Base-by-base conservation (phyloP, 2,888 invertebrate species). In the Leptopilina drosophilae region DNA sequence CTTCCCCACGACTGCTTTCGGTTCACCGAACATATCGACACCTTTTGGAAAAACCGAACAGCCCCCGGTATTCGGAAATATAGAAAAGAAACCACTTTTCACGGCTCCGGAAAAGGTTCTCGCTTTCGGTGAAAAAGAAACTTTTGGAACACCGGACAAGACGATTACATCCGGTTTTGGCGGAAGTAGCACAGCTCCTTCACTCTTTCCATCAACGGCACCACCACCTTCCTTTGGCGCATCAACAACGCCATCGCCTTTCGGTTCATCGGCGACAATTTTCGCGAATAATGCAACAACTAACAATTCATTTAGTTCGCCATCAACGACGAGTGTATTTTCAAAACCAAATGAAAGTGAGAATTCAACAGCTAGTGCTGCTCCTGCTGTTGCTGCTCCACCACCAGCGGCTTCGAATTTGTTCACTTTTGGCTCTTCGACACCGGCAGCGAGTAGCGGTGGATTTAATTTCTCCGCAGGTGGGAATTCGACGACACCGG, bases 351-450 rank as follows among this genome's bases (percentile, higher is more conserved):
- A 64, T 3, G 87, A 87, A 66, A 83, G 80, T 33, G 79, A 79
- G 0, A 64, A 84, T 5, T 53, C 83, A 53, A 80, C 82, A 49
- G 46, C 8, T 5, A 33, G 4, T 3, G 42, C 42, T 5, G 42
- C 42, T 42, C 3, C 42, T 42, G 7, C 5, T 8, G 42, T 7
- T 5, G 42, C 42, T 42, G 1, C 42, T 42, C 5, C 5, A 5
- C 42, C 42, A 8, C 42, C 42, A 8, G 12, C 82, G 0, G 65
- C 80, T 20, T 33, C 84, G 8, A 86, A 81, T 8, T 66, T 90
- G n/a, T 91, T 90, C 49, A 85, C 86, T 0, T 90, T 91, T 56
- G 89, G 88, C 5, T 84, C 87, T 1, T 77, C 85, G 5, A 82
- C 86, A 76, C 20, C 85, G 0, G 59, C 84, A 77, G 20, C 20